A percentile compares a stretch with the other conserved stretches of the same genome.
Evolutionary conservation across 2,113 vertebrate species (phyloP).

Genomic region (Rhinichthys klamathensis): DNA sequence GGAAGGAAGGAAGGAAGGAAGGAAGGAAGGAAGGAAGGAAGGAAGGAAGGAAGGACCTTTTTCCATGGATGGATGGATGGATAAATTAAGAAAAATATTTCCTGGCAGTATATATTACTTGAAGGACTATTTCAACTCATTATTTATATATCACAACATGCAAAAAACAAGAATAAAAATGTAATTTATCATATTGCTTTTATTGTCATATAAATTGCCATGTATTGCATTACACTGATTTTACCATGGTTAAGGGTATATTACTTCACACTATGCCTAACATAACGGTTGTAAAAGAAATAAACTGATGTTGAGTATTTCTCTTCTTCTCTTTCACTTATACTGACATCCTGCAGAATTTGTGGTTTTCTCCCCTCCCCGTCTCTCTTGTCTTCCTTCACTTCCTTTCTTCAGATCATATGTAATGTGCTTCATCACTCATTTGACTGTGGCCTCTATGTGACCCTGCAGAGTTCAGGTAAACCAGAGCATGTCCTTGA

Average conservation of each 20-base stretch:
- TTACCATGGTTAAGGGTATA: not conserved
- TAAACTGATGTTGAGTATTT: not conserved
- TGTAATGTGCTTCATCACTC: constrained; percentile 48
- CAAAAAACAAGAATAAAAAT: not conserved
- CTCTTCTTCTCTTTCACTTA: constrained; percentile 9
- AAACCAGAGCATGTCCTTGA: constrained; percentile 55
- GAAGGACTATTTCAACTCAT: too few relatives aligned
- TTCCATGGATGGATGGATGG: too few relatives aligned
- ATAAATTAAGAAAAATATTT: too few relatives aligned
- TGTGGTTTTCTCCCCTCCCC: constrained; percentile 27
- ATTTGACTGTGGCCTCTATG: constrained; percentile 25
- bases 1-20: too few relatives aligned
- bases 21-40: too few relatives aligned
- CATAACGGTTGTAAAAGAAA: not conserved
- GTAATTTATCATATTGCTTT: not conserved
- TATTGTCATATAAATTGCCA: not conserved
- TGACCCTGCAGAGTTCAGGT: constrained; percentile 49
- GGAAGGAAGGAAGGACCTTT: too few relatives aligned
- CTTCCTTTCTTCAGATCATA: constrained; percentile 41
- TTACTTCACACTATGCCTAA: not conserved
- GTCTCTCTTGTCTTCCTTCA: constrained; percentile 12
- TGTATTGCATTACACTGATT: not conserved
- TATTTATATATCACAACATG: too few relatives aligned
- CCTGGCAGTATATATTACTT: too few relatives aligned
- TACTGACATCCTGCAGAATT: constrained; percentile 16